These are phyloP conservation scores for Nemotelus pantherinus DNA, from an alignment of 2,888 invertebrate species.

Conservation along the genomic window DNA sequence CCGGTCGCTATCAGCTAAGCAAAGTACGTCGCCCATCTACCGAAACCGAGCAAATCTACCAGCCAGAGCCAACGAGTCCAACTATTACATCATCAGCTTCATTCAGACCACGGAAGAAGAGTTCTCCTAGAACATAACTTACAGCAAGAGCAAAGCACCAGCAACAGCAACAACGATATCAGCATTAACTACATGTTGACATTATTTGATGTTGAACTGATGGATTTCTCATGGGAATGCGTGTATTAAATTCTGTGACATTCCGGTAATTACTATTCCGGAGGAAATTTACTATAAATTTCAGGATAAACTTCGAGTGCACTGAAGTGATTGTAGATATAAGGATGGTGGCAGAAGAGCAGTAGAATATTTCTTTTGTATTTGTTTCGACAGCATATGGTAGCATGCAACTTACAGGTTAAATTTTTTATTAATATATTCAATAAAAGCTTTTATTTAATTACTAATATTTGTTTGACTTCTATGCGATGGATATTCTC, in stretches of 20 bases:
- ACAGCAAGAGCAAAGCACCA: not conserved
- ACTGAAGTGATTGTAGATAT: no score
- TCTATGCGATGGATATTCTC: no score
- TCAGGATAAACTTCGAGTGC: not conserved
- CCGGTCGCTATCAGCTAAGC: no score
- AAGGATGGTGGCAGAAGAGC: no score
- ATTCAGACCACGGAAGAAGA: not conserved
- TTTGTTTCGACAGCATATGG: no score
- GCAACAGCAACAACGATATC: not conserved
- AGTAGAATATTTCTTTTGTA: no score
- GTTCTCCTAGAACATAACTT: not conserved
- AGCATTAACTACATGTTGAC: constrained; percentile 26
- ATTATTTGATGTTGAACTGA: constrained; percentile 34
- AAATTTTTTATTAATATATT: no score
- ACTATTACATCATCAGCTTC: not conserved
- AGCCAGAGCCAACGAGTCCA: not conserved
- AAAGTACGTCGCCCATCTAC: no score
- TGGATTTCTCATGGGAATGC: constrained; percentile 29
- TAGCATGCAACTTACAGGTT: no score
- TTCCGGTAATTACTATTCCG: constrained; percentile 23
- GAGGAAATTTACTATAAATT: constrained; percentile 34
- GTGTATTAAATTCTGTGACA: constrained; percentile 35
- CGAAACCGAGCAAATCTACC: not conserved
- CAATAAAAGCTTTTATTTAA: no score
- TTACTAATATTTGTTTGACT: no score